phyloP scores from a whole-genome alignment of 2,797 vertebrate species.

The Melopsittacus undulatus region DNA sequence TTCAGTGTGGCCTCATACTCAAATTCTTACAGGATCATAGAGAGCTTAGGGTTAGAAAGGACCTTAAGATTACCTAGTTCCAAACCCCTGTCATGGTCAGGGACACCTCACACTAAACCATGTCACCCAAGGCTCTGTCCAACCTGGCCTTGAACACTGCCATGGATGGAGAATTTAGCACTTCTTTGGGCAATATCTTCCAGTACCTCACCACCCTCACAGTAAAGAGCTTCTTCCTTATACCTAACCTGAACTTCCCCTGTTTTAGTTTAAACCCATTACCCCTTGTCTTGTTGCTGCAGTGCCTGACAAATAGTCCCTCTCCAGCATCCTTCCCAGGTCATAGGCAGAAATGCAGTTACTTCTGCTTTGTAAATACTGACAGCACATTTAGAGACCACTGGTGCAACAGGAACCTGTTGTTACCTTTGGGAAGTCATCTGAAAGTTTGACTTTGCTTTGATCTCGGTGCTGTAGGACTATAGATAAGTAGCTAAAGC shows the following conservation, averaged over 20 bases:
- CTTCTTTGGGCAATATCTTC: background rate
- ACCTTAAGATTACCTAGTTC: background rate
- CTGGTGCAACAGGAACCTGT: background rate
- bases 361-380: background rate
- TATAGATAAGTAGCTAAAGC: fast-evolving
- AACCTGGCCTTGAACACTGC: background rate
- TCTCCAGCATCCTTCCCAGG: background rate
- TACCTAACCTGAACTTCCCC: background rate
- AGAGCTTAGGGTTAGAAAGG: background rate
- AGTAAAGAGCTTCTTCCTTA: background rate
- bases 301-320: background rate
- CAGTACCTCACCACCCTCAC: background rate
- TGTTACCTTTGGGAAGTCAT: background rate
- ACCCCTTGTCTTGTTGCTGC: background rate
- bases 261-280: background rate
- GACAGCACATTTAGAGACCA: fast-evolving
- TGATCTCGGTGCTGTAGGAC: background rate
- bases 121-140: background rate
- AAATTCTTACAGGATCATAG: too few species aligned
- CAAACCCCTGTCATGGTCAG: background rate
- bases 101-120: background rate
- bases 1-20: too few species aligned
- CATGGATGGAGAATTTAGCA: background rate
- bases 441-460: background rate
- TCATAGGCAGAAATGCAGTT: background rate